Evolutionary conservation across 2,113 vertebrate genomes (phyloP).

Genomic region (Odontesthes bonariensis): DNA sequence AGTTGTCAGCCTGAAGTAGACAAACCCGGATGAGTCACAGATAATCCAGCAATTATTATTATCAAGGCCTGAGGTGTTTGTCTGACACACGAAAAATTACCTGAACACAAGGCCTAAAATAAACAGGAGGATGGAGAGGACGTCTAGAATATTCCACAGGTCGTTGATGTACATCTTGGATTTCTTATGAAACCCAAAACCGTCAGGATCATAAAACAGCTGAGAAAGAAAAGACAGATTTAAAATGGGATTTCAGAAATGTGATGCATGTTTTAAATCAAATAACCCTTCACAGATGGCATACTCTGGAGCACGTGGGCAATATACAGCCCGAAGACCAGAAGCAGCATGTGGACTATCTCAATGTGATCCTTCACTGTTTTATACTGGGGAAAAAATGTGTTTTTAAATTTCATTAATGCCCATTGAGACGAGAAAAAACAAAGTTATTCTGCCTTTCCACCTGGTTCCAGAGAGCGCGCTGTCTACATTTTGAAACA

Average conservation of each 20-base stretch:
- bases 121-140: constrained; percentile 90
- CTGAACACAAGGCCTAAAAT: constrained; percentile 87
- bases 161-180: constrained; percentile 88
- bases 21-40: not conserved
- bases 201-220: constrained; percentile 89
- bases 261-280: not conserved
- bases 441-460: no score
- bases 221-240: constrained; percentile 60
- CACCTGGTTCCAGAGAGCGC: no score
- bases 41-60: not conserved
- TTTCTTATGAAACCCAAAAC: constrained; percentile 84
- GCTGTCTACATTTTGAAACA: no score
- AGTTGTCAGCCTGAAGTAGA: constrained; percentile 82
- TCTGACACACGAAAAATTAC: constrained; percentile 71
- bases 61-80: not conserved
- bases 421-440: no score
- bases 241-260: not conserved
- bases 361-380: no score
- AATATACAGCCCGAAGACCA: no score
- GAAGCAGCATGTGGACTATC: no score
- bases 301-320: no score
- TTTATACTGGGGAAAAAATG: no score
- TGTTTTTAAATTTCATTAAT: no score
- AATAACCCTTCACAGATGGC: no score
- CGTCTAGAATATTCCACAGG: constrained; percentile 94